Evolutionary conservation across 2,797 vertebrate genomes (phyloP).

Genomic region (Tragelaphus eurycerus): DNA sequence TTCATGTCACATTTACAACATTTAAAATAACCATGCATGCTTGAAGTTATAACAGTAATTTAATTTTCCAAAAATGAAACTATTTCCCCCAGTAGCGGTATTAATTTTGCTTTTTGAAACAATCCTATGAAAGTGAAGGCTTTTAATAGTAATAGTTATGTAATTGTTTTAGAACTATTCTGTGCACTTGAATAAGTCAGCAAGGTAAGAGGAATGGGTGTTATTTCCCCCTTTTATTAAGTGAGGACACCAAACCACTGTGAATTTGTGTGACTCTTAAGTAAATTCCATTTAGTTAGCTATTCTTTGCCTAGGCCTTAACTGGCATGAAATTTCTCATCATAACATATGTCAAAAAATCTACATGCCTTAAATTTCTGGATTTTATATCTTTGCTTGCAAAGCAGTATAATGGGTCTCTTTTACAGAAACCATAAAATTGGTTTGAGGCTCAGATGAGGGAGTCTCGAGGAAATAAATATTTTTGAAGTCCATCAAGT

Average conservation of each 20-base stretch:
- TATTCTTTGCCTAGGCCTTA: slow-evolving; percentile 14
- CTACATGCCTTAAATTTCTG: not conserved
- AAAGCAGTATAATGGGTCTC: not conserved
- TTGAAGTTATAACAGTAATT: not conserved
- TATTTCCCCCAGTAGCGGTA: not conserved
- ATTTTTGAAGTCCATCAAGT: not conserved
- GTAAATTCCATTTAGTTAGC: not conserved
- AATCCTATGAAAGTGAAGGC: not conserved
- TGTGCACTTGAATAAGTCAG: not conserved
- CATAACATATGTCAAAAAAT: not conserved
- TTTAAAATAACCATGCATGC: not conserved
- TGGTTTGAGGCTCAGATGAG: not conserved
- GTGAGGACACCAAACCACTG: not conserved
- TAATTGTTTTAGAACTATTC: not conserved
- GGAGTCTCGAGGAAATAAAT: not conserved
- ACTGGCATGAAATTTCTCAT: not conserved
- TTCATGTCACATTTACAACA: not conserved
- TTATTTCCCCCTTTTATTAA: not conserved
- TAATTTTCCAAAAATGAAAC: not conserved
- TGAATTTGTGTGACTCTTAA: not conserved
- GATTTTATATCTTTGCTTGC: not conserved
- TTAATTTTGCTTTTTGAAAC: slow-evolving; percentile 31
- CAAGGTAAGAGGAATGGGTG: not conserved
- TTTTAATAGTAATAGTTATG: not conserved
- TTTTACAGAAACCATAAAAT: not conserved